A percentile compares a stretch with the other conserved stretches of the same genome.
Conservation (phyloP, 1,140 invertebrate species). For the Trichomalopsis sarcophagae region DNA sequence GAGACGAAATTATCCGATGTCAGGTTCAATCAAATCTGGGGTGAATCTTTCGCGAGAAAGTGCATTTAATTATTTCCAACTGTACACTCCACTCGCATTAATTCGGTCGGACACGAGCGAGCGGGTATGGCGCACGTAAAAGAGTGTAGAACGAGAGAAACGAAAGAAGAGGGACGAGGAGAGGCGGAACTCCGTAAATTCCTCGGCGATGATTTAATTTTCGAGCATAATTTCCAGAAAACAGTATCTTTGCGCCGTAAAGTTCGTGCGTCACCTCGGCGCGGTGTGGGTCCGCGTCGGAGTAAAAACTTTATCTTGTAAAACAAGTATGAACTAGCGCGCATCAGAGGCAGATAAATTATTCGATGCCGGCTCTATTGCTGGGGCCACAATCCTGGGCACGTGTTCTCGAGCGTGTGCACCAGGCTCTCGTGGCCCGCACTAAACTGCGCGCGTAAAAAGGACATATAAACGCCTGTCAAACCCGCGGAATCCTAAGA, state of each 20-base stretch:
- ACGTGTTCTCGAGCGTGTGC: conserved; percentile 6
- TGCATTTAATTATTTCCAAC: no score
- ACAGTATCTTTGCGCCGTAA: background rate
- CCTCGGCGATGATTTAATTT: background rate
- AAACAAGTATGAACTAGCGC: conserved; percentile 17
- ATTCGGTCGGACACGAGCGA: no score
- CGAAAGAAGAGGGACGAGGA: no score
- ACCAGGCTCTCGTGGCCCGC: background rate
- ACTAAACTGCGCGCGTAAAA: conserved; percentile 37
- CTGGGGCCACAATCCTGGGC: conserved; percentile 24
- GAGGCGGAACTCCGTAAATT: no score
- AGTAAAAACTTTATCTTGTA: conserved; percentile 45
- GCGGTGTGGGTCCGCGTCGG: no score
- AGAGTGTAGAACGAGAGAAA: no score
- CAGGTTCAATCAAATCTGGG: background rate
- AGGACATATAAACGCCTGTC: conserved; percentile 48
- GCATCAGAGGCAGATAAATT: conserved; percentile 38
- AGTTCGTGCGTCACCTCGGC: no score
- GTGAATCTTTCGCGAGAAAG: no score
- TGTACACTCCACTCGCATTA: no score
- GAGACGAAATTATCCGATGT: background rate
- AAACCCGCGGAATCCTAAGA: conserved; percentile 52
- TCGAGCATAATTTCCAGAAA: conserved; percentile 29
- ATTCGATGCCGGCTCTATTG: conserved; percentile 41
- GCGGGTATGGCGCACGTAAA: no score